A percentile compares a stretch with the other conserved stretches of the same genome.
Conservation (phyloP, 2,113 vertebrate genomes). For the Malurus elegans region DNA sequence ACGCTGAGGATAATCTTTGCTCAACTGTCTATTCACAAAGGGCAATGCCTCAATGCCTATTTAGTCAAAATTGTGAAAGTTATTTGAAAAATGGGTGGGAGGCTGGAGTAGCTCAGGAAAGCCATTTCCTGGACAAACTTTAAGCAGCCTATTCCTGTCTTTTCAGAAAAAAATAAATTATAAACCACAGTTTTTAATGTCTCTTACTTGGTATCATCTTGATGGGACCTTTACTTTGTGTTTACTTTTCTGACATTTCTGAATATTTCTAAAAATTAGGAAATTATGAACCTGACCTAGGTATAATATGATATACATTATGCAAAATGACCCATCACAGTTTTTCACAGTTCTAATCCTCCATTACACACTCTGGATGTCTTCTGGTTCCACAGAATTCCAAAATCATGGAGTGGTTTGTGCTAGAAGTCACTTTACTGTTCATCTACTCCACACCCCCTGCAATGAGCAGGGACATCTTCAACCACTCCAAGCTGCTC, state of each 20-base stretch:
- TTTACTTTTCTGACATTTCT: slow-evolving; percentile 38
- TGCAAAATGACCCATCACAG: neutral
- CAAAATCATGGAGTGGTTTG: neutral
- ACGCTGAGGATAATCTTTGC: neutral
- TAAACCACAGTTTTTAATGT: slow-evolving; percentile 16
- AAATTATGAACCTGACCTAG: neutral
- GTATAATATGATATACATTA: neutral
- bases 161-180: slow-evolving; percentile 59
- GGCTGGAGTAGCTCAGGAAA: slow-evolving; percentile 43
- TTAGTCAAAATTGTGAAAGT: slow-evolving; percentile 24
- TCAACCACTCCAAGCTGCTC: neutral
- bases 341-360: neutral
- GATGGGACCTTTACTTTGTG: neutral
- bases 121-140: slow-evolving; percentile 48
- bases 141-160: neutral
- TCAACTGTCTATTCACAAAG: slow-evolving; percentile 28
- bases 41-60: slow-evolving; percentile 15
- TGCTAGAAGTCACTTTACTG: neutral
- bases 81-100: slow-evolving; percentile 27
- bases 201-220: slow-evolving; percentile 18
- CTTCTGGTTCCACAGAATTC: neutral
- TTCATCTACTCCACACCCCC: neutral
- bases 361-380: neutral
- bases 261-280: slow-evolving; percentile 45
- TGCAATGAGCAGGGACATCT: neutral